Evolutionary conservation across 2,888 invertebrate genomes (phyloP).

Genomic region (Ypsolopha scabrella): DNA sequence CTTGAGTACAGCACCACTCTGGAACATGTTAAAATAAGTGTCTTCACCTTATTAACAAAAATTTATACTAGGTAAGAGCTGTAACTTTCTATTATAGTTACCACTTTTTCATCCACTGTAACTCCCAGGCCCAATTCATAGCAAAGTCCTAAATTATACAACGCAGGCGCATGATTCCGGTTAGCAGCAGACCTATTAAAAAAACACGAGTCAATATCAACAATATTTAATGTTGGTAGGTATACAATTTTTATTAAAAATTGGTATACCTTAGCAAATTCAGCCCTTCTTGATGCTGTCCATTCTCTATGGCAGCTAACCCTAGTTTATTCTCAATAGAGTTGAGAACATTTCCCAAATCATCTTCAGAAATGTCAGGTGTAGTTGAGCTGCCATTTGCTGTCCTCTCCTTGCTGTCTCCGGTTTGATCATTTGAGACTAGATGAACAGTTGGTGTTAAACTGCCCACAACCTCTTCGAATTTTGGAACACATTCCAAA

Average conservation of each 20-base stretch:
- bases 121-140: constrained; percentile 78
- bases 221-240: background rate
- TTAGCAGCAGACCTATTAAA: constrained; percentile 66
- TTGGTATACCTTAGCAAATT: constrained; percentile 59
- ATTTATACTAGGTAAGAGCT: background rate
- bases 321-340: constrained; percentile 73
- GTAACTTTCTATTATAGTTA: constrained; percentile 23
- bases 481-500: constrained; percentile 23
- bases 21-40: no score
- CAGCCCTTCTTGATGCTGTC: constrained; percentile 62
- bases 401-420: constrained; percentile 14
- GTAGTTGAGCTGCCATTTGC: constrained; percentile 15
- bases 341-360: constrained; percentile 65
- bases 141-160: constrained; percentile 77
- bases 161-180: constrained; percentile 71
- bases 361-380: constrained; percentile 35
- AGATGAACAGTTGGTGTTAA: constrained; percentile 44
- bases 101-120: constrained; percentile 66
- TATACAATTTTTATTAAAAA: background rate
- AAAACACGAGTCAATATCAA: constrained; percentile 2
- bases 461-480: constrained; percentile 29
- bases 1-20: no score
- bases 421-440: constrained; percentile 45
- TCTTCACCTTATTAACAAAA: no score
- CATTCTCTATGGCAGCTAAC: constrained; percentile 69